phyloP scores from a whole-genome alignment of 1,140 invertebrate genomes.

The Drosophila virilis region DNA sequence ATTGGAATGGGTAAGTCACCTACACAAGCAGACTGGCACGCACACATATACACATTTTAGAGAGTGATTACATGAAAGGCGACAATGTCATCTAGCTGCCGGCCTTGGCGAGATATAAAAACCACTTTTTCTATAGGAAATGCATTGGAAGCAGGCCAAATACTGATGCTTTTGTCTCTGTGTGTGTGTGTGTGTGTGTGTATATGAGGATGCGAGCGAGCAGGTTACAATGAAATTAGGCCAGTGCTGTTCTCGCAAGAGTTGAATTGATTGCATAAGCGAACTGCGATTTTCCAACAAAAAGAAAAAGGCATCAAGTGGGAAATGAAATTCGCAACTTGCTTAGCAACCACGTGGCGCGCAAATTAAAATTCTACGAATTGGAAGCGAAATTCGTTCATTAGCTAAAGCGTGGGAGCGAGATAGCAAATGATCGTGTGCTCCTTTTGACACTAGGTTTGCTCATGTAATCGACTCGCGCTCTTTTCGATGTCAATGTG shows the following conservation, averaged over 20 bases:
- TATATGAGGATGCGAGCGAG: constrained; percentile 24
- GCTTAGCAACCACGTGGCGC: constrained; percentile 71
- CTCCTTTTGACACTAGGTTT: constrained; percentile 2
- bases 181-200: constrained; percentile 6
- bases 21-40: constrained; percentile 14
- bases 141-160: constrained; percentile 70
- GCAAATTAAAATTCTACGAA: constrained; percentile 48
- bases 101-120: constrained; percentile 53
- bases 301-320: constrained; percentile 5
- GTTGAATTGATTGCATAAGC: constrained; percentile 54
- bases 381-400: constrained; percentile 16
- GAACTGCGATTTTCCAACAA: constrained; percentile 18
- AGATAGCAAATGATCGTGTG: constrained; percentile 40
- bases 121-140: constrained; percentile 58
- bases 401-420: constrained; percentile 19
- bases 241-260: constrained; percentile 48
- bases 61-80: constrained; percentile 36
- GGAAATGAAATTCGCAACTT: constrained; percentile 34
- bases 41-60: neutral
- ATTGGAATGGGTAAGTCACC: constrained; percentile 52
- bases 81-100: constrained; percentile 57
- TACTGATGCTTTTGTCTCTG: neutral
- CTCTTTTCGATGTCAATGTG: constrained; percentile 68
- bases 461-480: constrained; percentile 67
- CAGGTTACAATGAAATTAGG: constrained; percentile 40